Percentiles rank a stretch among this genome's conserved stretches.
Conservation (phyloP, 2,888 invertebrate genomes). For the Cheilosia grossa region DNA sequence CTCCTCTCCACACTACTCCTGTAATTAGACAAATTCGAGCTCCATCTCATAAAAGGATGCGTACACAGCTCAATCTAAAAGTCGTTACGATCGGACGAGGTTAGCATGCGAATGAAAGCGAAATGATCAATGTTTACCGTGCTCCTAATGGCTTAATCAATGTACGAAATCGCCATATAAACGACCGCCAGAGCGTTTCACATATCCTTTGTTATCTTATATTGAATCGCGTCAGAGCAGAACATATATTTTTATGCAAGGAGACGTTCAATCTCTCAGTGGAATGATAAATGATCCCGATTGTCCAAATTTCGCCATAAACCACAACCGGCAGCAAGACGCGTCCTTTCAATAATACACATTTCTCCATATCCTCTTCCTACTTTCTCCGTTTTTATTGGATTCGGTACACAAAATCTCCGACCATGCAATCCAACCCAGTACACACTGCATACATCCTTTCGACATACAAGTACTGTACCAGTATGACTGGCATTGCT, state of each 20-base stretch:
- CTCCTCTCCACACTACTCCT: too few species aligned
- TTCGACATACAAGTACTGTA: too few species aligned
- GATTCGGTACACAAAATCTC: neutral
- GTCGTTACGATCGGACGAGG: neutral
- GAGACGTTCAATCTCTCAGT: neutral
- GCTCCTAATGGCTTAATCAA: conserved; percentile 24
- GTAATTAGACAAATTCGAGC: too few species aligned
- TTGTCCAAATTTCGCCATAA: conserved; percentile 18
- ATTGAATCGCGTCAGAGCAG: neutral
- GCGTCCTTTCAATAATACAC: conserved; percentile 14
- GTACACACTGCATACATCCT: too few species aligned
- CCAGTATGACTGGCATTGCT: too few species aligned
- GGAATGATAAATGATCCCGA: conserved; percentile 34
- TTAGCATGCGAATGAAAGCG: neutral
- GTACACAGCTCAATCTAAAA: too few species aligned
- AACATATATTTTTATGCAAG: neutral
- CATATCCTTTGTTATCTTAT: conserved; percentile 1
- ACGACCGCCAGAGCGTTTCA: neutral
- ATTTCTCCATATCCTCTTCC: neutral
- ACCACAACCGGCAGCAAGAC: neutral
- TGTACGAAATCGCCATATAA: neutral
- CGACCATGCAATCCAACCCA: neutral
- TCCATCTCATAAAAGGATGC: too few species aligned
- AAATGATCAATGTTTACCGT: neutral
- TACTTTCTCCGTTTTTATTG: neutral